Evolutionary conservation across 2,797 vertebrate species (phyloP).

Genomic region (Masticophis lateralis): DNA sequence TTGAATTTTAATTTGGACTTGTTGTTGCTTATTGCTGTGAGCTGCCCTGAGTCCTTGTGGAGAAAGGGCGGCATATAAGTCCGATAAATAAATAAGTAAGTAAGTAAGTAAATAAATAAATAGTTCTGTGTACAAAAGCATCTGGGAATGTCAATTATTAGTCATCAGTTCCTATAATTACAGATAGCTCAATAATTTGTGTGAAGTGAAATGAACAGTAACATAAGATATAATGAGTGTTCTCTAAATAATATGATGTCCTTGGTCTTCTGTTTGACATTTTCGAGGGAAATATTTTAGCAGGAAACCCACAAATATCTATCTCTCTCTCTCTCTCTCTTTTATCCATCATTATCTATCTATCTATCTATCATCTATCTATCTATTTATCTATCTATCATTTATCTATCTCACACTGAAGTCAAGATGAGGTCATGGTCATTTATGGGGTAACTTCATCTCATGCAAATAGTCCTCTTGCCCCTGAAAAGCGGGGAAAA

Average conservation of each 20-base stretch:
- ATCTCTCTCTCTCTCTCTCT: background rate
- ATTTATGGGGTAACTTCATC: conserved; percentile 8
- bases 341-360: no score
- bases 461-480: conserved; percentile 8
- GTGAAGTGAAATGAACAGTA: background rate
- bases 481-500: background rate
- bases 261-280: background rate
- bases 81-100: no score
- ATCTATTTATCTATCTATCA: no score
- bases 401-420: background rate
- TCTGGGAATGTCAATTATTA: background rate
- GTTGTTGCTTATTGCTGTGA: no score
- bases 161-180: background rate
- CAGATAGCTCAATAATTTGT: background rate
- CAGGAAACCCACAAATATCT: background rate
- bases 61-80: no score
- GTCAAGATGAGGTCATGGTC: conserved; percentile 9
- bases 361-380: no score
- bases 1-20: no score
- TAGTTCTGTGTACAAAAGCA: background rate
- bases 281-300: background rate
- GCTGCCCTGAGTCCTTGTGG: no score
- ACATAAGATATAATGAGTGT: background rate
- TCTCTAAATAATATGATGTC: background rate
- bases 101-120: no score